A percentile compares a stretch with the other conserved stretches of the same genome.
Evolutionary conservation across 2,797 vertebrate genomes (phyloP).

Genomic region (Kryptopterus vitreolus): DNA sequence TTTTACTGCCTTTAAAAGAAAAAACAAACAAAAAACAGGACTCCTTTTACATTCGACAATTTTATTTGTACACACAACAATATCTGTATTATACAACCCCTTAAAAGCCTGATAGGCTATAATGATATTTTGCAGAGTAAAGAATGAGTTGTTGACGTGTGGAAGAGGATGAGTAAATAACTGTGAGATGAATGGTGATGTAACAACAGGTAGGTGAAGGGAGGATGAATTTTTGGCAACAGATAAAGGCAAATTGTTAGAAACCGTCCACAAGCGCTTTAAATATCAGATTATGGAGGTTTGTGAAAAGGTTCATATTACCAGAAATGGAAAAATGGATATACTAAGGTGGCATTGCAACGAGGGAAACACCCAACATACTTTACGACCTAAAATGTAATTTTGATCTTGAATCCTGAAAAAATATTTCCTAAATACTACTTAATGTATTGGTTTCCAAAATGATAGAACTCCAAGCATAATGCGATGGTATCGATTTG

Average conservation of each 20-base stretch:
- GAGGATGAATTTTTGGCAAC: slow-evolving; percentile 30
- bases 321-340: neutral
- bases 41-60: neutral
- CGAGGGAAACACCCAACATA: neutral
- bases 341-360: neutral
- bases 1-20: neutral
- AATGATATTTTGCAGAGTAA: slow-evolving; percentile 6
- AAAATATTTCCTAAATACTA: neutral
- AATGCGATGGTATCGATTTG: neutral
- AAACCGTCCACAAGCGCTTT: neutral
- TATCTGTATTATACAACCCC: neutral
- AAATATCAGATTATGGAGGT: slow-evolving; percentile 28
- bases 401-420: neutral
- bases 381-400: neutral
- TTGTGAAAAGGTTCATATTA: neutral
- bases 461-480: neutral
- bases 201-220: slow-evolving; percentile 24
- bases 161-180: neutral
- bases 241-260: neutral
- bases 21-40: no score
- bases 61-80: neutral
- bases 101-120: neutral
- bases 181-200: slow-evolving; percentile 15
- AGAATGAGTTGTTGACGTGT: slow-evolving; percentile 26
- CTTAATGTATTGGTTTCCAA: neutral